Evolutionary conservation across 2,113 vertebrate species (phyloP).

Genomic region (Malurus alboscapulatus): DNA sequence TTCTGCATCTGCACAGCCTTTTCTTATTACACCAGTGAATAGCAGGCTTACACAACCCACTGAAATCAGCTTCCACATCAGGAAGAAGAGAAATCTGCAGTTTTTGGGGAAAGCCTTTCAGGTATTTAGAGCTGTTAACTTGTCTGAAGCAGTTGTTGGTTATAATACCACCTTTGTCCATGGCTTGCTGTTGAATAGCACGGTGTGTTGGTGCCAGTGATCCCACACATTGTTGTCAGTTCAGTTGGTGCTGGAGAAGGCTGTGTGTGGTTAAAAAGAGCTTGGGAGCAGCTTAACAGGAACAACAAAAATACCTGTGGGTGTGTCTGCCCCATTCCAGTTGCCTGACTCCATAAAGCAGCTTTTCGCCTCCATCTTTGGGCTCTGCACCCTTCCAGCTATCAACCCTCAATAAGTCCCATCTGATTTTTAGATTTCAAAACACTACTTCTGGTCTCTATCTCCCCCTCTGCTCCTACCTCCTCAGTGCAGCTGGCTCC

Average conservation of each 20-base stretch:
- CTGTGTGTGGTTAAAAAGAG: background rate
- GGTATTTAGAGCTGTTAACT: conserved; percentile 34
- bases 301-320: background rate
- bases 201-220: background rate
- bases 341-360: background rate
- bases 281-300: background rate
- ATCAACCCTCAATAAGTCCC: fast-evolving
- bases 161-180: conserved; percentile 1
- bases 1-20: conserved; percentile 39
- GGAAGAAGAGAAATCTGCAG: conserved; percentile 58
- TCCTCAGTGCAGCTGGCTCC: background rate
- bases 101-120: conserved; percentile 4
- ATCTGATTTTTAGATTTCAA: background rate
- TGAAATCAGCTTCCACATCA: conserved; percentile 40
- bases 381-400: background rate
- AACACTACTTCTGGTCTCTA: background rate
- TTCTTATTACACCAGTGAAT: conserved; percentile 60
- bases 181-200: background rate
- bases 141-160: background rate
- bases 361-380: background rate
- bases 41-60: conserved; percentile 58
- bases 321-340: background rate
- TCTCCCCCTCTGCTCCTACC: background rate
- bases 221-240: background rate
- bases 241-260: background rate